Base-by-base conservation (phyloP, 2,113 vertebrate species). In the Oreotrochilus melanogaster region DNA sequence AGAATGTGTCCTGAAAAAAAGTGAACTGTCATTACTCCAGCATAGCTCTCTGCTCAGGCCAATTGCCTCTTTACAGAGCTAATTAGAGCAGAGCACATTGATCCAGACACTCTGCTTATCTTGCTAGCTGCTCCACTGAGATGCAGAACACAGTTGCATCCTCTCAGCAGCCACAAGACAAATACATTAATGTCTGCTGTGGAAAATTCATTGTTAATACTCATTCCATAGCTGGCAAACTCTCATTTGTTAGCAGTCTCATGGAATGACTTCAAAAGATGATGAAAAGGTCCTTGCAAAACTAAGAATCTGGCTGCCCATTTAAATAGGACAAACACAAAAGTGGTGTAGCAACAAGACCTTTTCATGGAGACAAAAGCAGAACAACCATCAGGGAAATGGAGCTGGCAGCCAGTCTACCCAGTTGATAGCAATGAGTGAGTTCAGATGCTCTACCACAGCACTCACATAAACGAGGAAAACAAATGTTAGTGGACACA, bases 61-160 rank as follows among this genome's bases (percentile, higher is more conserved):
- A 92, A 80, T 12, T 90, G 76, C 37, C 33, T 83, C 64, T 95
- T 94, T 66, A 75, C 3, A 3, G 56, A 92, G 51, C 60, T 93
- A 95, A 95, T 92, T 78, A 92, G 37, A 94, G 64, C 33, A 88
- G 28, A 93, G 47, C 25, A 66, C 60, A 90, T 94, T 91, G 86
- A 96, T 83, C 64, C 91, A 93, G 71, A 81, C 69, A 87, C 31
- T 74, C 51, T 84, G 79, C 60, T 90, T 80, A 86, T 84, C 57
- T 84, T 93, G 61, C 92, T 94, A 95, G 80, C 89, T 95, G 88
- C 76, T 92, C 89, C 86, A 89, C 89, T 72, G 80, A 95, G 91
- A 92, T 67, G 83, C 73, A 93, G 88, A 92, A 91, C 54, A 88
- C 73, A 78, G 53, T 89, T 84, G 53, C 50, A 76, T 84, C 83